Conservation (phyloP, 2,888 invertebrate species). For the Cepaea hortensis region DNA sequence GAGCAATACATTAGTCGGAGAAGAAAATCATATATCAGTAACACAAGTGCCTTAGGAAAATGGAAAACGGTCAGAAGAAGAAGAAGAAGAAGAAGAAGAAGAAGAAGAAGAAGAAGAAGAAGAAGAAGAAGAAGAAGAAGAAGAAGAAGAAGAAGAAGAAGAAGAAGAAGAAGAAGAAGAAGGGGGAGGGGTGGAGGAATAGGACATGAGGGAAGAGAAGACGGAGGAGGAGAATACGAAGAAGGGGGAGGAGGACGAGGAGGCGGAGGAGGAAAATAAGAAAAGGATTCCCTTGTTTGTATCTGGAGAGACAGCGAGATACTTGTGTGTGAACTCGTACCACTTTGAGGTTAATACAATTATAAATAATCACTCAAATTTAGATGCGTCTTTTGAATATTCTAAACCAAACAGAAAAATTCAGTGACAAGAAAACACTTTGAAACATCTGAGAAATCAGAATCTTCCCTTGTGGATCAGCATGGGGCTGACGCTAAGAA, state of each 20-base stretch:
- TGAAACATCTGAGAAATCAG: conserved; percentile 20
- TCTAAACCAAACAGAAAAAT: not conserved
- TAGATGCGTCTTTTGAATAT: too few relatives aligned
- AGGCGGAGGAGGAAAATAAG: not conserved
- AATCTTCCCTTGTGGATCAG: not conserved
- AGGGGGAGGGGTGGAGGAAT: conserved; percentile 3
- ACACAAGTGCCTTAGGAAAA: not conserved
- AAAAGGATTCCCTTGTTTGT: not conserved
- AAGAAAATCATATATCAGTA: too few relatives aligned
- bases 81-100: not conserved
- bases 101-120: conserved; percentile 5
- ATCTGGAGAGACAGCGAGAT: not conserved
- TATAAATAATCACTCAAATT: too few relatives aligned
- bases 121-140: not conserved
- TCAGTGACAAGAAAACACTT: not conserved
- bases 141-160: not conserved
- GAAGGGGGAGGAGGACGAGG: not conserved
- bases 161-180: conserved; percentile 21
- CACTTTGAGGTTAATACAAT: too few relatives aligned
- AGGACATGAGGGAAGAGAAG: not conserved
- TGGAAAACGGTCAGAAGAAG: too few relatives aligned
- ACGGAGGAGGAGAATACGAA: not conserved
- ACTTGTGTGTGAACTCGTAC: too few relatives aligned
- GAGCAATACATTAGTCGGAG: too few relatives aligned
- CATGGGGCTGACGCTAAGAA: conserved; percentile 39